phyloP scores from a whole-genome alignment of 2,888 invertebrate species.

The Leptopilina drosophilae region DNA sequence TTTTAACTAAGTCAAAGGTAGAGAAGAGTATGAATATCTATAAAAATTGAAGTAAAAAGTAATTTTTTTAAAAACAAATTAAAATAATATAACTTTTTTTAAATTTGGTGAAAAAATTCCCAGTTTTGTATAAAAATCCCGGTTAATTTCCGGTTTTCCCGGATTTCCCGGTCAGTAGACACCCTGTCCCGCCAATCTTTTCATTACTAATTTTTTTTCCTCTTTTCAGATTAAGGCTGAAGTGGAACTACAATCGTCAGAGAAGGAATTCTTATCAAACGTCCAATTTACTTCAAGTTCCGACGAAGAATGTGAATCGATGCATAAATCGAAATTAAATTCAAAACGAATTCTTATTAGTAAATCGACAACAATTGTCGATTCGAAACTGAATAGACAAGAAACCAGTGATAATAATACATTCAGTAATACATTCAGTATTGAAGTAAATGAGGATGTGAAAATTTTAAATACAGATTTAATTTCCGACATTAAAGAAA shows the following conservation, averaged over 20 bases:
- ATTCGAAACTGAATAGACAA: conserved; percentile 56
- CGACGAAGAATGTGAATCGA: conserved; percentile 71
- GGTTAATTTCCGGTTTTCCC: no score
- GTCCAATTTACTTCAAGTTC: conserved; percentile 73
- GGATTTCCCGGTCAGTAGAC: no score
- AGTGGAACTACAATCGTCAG: conserved; percentile 63
- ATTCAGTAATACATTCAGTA: not conserved
- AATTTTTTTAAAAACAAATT: no score
- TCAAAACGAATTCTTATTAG: conserved; percentile 66
- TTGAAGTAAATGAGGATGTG: not conserved
- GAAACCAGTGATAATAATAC: conserved; percentile 22
- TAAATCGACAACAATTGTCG: conserved; percentile 65
- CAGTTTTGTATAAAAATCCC: no score
- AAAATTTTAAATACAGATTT: not conserved
- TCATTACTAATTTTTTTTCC: not conserved
- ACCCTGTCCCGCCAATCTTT: not conserved
- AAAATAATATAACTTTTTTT: no score
- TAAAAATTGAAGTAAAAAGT: no score
- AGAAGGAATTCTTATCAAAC: conserved; percentile 69
- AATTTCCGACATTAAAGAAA: conserved; percentile 56
- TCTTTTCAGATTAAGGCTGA: conserved; percentile 64
- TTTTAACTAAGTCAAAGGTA: no score
- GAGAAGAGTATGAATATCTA: no score
- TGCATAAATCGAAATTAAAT: conserved; percentile 65
- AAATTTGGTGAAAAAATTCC: no score